A percentile compares a stretch with the other conserved stretches of the same genome.
Conservation (phyloP, 2,888 invertebrate species). For the Platerodrilus igneus region DNA sequence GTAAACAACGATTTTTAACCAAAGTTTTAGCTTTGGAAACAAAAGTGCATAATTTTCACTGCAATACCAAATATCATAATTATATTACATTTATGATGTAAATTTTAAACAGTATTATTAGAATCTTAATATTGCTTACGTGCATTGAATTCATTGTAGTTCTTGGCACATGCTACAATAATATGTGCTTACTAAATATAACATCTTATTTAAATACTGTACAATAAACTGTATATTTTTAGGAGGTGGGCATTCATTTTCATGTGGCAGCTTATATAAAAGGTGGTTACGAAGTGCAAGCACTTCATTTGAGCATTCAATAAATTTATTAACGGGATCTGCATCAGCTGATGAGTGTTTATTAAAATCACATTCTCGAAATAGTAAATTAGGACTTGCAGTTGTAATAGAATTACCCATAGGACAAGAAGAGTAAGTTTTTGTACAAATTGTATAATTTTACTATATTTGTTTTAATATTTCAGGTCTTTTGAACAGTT, state of each 20-base stretch:
- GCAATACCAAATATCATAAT: too few species aligned
- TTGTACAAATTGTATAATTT: slow-evolving; percentile 1
- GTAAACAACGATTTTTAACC: too few species aligned
- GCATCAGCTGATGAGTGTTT: slow-evolving; percentile 28
- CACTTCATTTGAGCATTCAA: slow-evolving; percentile 51
- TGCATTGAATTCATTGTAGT: too few species aligned
- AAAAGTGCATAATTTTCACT: too few species aligned
- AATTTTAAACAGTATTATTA: too few species aligned
- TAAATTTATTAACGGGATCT: slow-evolving; percentile 26
- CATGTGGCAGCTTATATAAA: slow-evolving; percentile 50
- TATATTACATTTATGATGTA: too few species aligned
- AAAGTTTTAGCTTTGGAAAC: too few species aligned
- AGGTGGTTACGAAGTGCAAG: slow-evolving; percentile 53
- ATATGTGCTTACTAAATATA: not conserved
- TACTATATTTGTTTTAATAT: slow-evolving; percentile 10
- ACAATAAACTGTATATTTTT: slow-evolving; percentile 6
- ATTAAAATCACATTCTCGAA: slow-evolving; percentile 29
- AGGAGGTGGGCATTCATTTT: slow-evolving; percentile 36
- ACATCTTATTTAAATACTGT: not conserved
- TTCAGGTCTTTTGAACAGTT: slow-evolving; percentile 65
- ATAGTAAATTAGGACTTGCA: slow-evolving; percentile 60
- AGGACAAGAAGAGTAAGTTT: slow-evolving; percentile 52
- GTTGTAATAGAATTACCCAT: slow-evolving; percentile 58
- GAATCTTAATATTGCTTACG: too few species aligned
- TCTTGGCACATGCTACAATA: too few species aligned